Evolutionary conservation across 30 jellyfish, hydroid and myxozoan genomes (phyloP), one percentile per base, ranked within the genome.

Genomic region (Aurelia aurita): DNA sequence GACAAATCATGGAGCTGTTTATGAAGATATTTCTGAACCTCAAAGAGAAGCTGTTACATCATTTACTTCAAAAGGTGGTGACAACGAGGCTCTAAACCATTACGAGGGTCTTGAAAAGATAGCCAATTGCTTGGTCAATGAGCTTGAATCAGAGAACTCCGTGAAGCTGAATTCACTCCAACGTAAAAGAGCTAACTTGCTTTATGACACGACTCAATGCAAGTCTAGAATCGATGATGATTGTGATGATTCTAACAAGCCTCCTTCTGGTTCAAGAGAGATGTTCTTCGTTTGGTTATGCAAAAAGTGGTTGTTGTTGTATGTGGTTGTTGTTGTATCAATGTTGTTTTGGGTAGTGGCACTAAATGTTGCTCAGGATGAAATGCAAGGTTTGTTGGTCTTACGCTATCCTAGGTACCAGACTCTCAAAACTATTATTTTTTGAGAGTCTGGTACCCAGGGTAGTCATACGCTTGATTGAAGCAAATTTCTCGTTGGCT

Each of bases 261-360:
- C 64, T 28, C 74, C 26, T 47, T 45, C 75, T 63, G 63, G 28
- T 20, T 29, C 28, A 6, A 43, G 73, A 12, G 77, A 35, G 16
- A 14, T 54, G 53, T 66, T 28, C 53, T 25, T 51, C 49, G 21
- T 14, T 22, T 80, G 82, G 82, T 2, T 66, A 13, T 31, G 90
- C 49, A 53, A 43, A 16, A 39, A 53, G 18, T 34, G 69, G 82
- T 1, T 66, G 29, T 31, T 26, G 34, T 9, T 80, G 35, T 80
- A 63, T 65, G 20, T 47, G 51, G 74, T 51, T 11, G 29, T 66
- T 15, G 90, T 80, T 31, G 90, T 63, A 28, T 80, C 83, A 57
- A 32, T 80, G 43, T 25, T 73, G 0, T 74, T 74, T 57, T 74
- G 87, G 87, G 53, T 60, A 5, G 22, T 80, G 21, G 82, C 39